Evolutionary conservation across 92 coral and sea anemone species (phyloP).

Genomic region (Paragorgia papillata): DNA sequence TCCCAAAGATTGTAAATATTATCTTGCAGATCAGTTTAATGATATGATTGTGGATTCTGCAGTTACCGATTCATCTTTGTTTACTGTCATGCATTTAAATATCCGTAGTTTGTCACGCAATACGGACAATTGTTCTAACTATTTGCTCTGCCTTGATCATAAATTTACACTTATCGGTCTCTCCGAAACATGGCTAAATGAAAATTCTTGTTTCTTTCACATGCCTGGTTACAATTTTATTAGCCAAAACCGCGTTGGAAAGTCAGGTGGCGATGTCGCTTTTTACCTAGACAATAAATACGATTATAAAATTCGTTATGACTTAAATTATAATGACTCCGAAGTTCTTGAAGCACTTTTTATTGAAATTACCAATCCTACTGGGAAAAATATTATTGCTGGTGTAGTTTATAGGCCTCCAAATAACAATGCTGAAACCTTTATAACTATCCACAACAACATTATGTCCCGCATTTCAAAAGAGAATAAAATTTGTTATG

Average conservation of each 20-base stretch:
- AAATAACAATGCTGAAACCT: too few species aligned
- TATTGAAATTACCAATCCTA: conserved; percentile 6
- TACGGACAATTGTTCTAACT: conserved; percentile 1
- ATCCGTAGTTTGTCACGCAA: conserved; percentile 36
- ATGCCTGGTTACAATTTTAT: conserved; percentile 26
- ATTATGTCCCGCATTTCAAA: too few species aligned
- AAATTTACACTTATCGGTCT: conserved; percentile 28
- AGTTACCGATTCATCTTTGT: not conserved
- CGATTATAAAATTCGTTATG: conserved; percentile 6
- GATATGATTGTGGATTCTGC: not conserved
- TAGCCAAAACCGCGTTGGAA: conserved; percentile 3
- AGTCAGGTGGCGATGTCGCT: conserved; percentile 40
- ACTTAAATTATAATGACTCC: conserved; percentile 12
- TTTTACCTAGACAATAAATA: not conserved
- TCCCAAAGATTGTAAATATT: conserved; percentile 33
- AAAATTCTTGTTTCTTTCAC: conserved; percentile 9
- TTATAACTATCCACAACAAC: too few species aligned
- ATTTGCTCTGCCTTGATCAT: not conserved
- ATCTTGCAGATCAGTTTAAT: conserved; percentile 30
- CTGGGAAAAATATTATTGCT: conserved; percentile 22
- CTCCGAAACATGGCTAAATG: conserved; percentile 37
- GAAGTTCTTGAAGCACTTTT: conserved; percentile 23
- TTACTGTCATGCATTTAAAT: conserved; percentile 40
- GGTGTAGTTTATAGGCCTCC: conserved; percentile 29
- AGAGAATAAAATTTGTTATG: too few species aligned